Evolutionary conservation across 2,113 vertebrate genomes (phyloP).

Genomic region (Myotis lucifugus): DNA sequence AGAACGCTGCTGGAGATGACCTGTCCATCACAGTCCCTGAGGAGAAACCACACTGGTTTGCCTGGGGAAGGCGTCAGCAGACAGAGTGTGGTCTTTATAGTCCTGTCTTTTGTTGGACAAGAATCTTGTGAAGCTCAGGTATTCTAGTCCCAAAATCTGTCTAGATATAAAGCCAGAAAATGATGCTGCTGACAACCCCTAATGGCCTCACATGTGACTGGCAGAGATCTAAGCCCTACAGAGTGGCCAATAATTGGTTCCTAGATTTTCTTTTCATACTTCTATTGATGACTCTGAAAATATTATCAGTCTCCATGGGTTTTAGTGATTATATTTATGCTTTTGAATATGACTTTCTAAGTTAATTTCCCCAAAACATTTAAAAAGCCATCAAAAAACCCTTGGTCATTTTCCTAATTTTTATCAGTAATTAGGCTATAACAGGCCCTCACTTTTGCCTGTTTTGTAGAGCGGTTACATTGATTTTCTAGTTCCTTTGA

Average conservation of each 20-base stretch:
- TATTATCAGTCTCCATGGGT: not conserved
- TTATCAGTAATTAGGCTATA: not conserved
- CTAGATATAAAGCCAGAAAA: not conserved
- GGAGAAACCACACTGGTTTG: not conserved
- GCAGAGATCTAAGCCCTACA: not conserved
- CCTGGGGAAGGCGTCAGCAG: too few species aligned
- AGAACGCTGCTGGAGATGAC: too few species aligned
- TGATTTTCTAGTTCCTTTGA: constrained; percentile 34
- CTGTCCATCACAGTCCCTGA: not conserved
- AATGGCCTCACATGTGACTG: not conserved
- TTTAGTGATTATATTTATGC: not conserved
- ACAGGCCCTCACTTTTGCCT: not conserved
- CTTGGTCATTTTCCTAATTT: not conserved
- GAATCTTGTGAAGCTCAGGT: not conserved
- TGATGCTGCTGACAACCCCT: not conserved
- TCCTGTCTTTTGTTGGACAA: not conserved
- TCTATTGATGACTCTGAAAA: not conserved
- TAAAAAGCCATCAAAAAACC: not conserved
- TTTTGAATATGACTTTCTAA: not conserved
- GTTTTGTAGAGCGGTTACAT: not conserved
- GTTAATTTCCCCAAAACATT: not conserved
- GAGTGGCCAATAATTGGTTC: not conserved
- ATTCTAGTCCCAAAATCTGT: not conserved
- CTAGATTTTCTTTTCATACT: not conserved
- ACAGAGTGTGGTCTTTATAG: not conserved